These are phyloP conservation scores for Parapsyche elsis DNA, from an alignment of 1,140 invertebrate species.

Conservation along the genomic window DNA sequence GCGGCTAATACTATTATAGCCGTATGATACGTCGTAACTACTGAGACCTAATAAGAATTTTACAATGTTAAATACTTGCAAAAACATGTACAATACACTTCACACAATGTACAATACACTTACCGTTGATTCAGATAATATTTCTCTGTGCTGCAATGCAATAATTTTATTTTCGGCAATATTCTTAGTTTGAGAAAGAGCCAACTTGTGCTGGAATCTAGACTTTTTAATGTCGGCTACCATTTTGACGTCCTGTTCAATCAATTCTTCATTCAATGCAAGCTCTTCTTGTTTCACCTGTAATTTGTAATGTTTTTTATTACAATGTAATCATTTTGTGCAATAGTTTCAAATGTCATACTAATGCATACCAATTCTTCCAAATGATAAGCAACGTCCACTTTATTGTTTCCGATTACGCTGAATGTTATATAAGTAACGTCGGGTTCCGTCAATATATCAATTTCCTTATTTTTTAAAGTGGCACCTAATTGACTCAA, in stretches of 20 bases:
- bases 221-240: constrained; percentile 75
- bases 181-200: constrained; percentile 58
- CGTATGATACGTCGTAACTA: constrained; percentile 76
- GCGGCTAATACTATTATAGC: constrained; percentile 76
- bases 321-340: constrained; percentile 42
- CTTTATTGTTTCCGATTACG: constrained; percentile 72
- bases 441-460: constrained; percentile 68
- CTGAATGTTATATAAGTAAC: constrained; percentile 71
- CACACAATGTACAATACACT: constrained; percentile 14
- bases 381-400: constrained; percentile 73
- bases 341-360: background rate
- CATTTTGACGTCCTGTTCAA: constrained; percentile 61
- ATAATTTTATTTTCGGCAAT: constrained; percentile 65
- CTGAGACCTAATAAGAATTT: constrained; percentile 64
- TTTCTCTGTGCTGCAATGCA: constrained; percentile 75
- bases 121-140: constrained; percentile 73
- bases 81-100: background rate
- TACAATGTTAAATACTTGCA: background rate
- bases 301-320: constrained; percentile 48
- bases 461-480: constrained; percentile 67
- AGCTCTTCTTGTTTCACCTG: constrained; percentile 71
- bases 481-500: constrained; percentile 69
- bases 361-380: constrained; percentile 70
- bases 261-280: constrained; percentile 50
- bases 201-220: constrained; percentile 70